These are phyloP conservation scores for Galaxea fascicularis DNA, from an alignment of 92 coral and sea anemone genomes.

Conservation along the genomic window DNA sequence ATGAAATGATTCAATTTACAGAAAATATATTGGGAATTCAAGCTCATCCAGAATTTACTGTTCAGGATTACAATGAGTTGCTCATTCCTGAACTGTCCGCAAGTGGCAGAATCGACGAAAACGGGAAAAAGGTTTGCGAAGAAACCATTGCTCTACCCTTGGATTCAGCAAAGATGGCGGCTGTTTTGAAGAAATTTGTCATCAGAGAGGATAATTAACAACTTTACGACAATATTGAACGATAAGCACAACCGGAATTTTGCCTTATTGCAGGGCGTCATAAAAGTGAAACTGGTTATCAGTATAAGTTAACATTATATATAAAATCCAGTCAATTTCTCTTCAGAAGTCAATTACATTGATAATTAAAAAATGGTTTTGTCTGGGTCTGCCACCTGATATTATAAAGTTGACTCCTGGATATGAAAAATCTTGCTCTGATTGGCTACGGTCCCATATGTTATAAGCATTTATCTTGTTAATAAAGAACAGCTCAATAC, in stretches of 20 bases:
- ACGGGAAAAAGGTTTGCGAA: conserved; percentile 8
- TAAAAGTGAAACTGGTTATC: neutral
- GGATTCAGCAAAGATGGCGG: conserved; percentile 39
- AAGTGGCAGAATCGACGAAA: conserved; percentile 2
- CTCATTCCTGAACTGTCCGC: conserved; percentile 48
- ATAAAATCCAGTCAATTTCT: conserved; percentile 3
- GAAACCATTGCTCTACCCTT: conserved; percentile 36
- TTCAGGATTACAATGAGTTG: conserved; percentile 57
- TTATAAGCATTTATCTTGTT: neutral
- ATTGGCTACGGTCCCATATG: neutral
- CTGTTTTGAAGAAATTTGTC: conserved; percentile 35
- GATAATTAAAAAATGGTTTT: neutral
- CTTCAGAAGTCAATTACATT: neutral
- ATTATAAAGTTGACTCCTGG: neutral
- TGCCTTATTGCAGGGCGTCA: conserved; percentile 4
- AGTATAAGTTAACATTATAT: neutral
- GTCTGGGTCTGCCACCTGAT: conserved; percentile 3
- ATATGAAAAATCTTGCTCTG: neutral
- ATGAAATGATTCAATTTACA: conserved; percentile 71
- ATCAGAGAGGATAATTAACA: conserved; percentile 18
- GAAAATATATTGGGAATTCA: conserved; percentile 73
- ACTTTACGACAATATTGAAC: neutral
- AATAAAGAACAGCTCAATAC: neutral
- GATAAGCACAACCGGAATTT: conserved; percentile 2
- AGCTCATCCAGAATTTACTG: conserved; percentile 76